Percentiles rank a stretch among this genome's conserved stretches.
Evolutionary conservation across 1,140 invertebrate species (phyloP).

Genomic region (Zaprionus gabonicus): DNA sequence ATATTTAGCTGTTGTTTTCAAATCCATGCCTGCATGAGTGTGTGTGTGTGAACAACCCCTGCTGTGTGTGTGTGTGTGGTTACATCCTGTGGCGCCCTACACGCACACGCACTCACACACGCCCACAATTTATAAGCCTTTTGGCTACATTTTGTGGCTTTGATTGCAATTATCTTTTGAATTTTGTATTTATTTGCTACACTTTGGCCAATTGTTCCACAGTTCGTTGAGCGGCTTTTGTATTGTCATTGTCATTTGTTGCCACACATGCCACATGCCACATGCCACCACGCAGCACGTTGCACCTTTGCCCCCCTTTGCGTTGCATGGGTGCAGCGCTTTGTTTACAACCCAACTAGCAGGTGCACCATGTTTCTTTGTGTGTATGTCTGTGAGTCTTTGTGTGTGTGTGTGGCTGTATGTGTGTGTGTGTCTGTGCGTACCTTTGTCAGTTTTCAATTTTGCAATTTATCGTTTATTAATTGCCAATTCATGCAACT

Average conservation of each 20-base stretch:
- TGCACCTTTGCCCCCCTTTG: background rate
- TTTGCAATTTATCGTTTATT: constrained; percentile 69
- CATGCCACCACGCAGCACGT: constrained; percentile 29
- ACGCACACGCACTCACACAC: constrained; percentile 17
- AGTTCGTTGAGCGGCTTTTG: constrained; percentile 44
- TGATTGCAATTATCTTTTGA: constrained; percentile 81
- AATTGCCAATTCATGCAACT: constrained; percentile 51
- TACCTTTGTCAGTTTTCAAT: constrained; percentile 49
- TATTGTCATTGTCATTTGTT: constrained; percentile 59
- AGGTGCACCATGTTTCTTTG: constrained; percentile 16
- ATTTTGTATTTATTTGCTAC: constrained; percentile 83
- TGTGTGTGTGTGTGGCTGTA: background rate
- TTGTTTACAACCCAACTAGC: constrained; percentile 24
- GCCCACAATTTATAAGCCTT: constrained; percentile 79
- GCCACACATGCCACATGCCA: constrained; percentile 42
- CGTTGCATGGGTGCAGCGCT: constrained; percentile 11
- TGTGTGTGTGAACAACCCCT: background rate
- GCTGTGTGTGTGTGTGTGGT: background rate
- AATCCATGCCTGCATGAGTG: background rate
- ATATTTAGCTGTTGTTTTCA: constrained; percentile 59
- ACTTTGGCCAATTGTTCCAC: constrained; percentile 71
- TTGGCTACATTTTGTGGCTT: constrained; percentile 80
- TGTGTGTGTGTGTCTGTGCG: background rate
- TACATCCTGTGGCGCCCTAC: background rate
- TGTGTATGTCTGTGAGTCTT: background rate